Evolutionary conservation across 2,113 vertebrate species (phyloP).

Genomic region (Urocitellus parryii): DNA sequence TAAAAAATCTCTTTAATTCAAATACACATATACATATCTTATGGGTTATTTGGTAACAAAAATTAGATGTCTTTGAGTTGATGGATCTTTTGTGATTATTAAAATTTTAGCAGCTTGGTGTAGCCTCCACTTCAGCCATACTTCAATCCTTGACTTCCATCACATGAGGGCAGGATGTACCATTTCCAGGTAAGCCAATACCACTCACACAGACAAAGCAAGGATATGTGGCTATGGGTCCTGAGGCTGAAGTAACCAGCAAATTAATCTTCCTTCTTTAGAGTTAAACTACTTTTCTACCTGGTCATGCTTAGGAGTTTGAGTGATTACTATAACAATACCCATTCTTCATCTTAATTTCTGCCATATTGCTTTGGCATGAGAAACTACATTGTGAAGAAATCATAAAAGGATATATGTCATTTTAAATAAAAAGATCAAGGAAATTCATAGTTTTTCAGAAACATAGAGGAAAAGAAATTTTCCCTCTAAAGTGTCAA

Average conservation of each 20-base stretch:
- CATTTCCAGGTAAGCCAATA: neutral
- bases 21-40: neutral
- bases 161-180: neutral
- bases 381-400: neutral
- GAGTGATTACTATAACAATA: neutral
- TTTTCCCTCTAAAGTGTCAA: neutral
- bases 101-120: neutral
- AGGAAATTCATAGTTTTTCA: neutral
- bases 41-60: neutral
- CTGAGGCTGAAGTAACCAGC: neutral
- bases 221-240: neutral
- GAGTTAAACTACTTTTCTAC: neutral
- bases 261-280: neutral
- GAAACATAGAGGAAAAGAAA: neutral
- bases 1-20: conserved; percentile 11
- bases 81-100: conserved; percentile 1
- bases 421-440: neutral
- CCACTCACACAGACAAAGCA: neutral
- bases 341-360: neutral
- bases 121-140: neutral
- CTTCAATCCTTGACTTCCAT: neutral
- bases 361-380: neutral
- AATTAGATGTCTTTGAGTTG: neutral
- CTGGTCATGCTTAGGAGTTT: neutral
- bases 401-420: neutral